Base-by-base conservation (phyloP, 1,140 invertebrate genomes). In the Archivesica marissinica region DNA sequence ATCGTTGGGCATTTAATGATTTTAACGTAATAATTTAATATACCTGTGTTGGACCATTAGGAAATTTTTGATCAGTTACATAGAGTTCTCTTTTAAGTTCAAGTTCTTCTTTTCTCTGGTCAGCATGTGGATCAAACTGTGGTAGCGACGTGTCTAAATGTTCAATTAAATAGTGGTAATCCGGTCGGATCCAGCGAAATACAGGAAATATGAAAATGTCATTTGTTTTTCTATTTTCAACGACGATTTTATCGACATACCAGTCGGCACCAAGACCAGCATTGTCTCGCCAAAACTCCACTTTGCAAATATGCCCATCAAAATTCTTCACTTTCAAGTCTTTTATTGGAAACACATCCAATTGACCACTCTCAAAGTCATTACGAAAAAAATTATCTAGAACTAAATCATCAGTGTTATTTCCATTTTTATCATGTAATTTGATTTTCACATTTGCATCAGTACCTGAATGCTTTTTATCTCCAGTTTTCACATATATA, bases 71-170 rank as follows among this genome's bases (percentile, higher is more conserved):
- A 6, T 41, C 82, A 52, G 93, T 92, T 38, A 91, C 78, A 79
- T 95, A 95, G 0, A 90, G 28, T 30, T 91, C 75, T 41, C 88
- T 86, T 86, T 94, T 94, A 30, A 92, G 90, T 33, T 89, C 82
- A 23, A 95, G 74, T 76, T 95, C 94, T 81, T 90, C 88, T 15
- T 88, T 54, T 41, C 95, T 88, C 79, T 93, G 92, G 7, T 93
- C 91, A 11, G 15, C 72, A 77, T 94, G 85, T 23, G 91, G 88
- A 84, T 95, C 94, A 41, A 88, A 85, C 87, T 95, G 94, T 0
- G 95, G 95, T 25, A 95, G 87, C 33, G 92, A 92, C 35, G 93
- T 94, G 86, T 95, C 94, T 75, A 94, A 90, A 78, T 94, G 91
- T 33, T 88, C 77, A 44, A 95, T 92, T 17, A 92, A 79, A 84